Evolutionary conservation across 37 sponge, comb jelly and placozoan species (phyloP).

Genomic region (Bolinopsis microptera): DNA sequence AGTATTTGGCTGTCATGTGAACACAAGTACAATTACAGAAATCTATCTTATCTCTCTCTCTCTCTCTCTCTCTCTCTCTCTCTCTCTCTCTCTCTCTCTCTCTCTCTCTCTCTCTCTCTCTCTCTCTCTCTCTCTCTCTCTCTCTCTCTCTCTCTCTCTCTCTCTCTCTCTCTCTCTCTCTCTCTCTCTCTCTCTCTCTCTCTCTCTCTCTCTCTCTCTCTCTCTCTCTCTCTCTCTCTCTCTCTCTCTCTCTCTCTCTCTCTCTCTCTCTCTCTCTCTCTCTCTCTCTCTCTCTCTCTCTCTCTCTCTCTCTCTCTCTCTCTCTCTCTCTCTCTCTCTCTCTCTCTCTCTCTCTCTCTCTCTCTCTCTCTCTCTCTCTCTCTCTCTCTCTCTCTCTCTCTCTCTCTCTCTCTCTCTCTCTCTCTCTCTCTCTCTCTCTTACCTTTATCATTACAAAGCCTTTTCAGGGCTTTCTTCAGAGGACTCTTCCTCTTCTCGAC

Average conservation of each 20-base stretch:
- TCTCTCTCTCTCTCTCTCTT: too few species aligned
- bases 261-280: background rate
- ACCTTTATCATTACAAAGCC: conserved; percentile 57
- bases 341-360: too few species aligned
- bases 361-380: too few species aligned
- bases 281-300: background rate
- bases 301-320: background rate
- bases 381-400: too few species aligned
- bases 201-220: background rate
- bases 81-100: background rate
- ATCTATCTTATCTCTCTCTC: background rate
- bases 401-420: too few species aligned
- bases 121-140: background rate
- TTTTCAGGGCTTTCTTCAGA: conserved; percentile 27
- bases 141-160: background rate
- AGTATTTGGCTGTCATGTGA: too few species aligned
- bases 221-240: background rate
- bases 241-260: background rate
- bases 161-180: background rate
- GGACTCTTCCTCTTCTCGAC: conserved; percentile 57
- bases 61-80: background rate
- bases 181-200: background rate
- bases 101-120: background rate
- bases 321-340: too few species aligned
- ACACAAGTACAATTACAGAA: too few species aligned